A percentile compares a stretch with the other conserved stretches of the same genome.
Conservation (phyloP, 2,888 invertebrate genomes). For the Apotomis capreana region DNA sequence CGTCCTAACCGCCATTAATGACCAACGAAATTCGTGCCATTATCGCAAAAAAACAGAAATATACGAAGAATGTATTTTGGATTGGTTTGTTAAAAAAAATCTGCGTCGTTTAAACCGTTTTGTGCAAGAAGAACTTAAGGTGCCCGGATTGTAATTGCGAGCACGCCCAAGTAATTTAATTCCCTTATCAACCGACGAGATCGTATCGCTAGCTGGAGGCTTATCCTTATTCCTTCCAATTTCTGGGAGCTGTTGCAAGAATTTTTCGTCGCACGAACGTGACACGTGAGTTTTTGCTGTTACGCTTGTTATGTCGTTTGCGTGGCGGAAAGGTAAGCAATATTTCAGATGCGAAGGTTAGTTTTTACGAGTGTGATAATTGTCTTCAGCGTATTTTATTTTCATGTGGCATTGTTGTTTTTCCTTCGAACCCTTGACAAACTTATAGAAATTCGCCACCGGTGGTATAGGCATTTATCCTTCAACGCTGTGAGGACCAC, state of each 20-base stretch:
- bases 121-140: conserved; percentile 13
- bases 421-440: no score
- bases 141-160: conserved; percentile 59
- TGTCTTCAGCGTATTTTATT: no score
- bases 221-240: conserved; percentile 56
- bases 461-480: no score
- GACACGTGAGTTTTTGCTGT: conserved; percentile 39
- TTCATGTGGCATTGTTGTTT: no score
- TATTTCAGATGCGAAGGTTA: conserved; percentile 13
- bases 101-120: conserved; percentile 25
- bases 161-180: conserved; percentile 69
- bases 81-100: not conserved
- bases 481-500: no score
- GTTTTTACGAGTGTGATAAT: not conserved
- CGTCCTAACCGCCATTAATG: conserved; percentile 26
- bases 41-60: no score
- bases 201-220: conserved; percentile 58
- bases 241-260: conserved; percentile 39
- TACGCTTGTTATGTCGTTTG: conserved; percentile 35
- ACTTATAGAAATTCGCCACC: no score
- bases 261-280: conserved; percentile 39
- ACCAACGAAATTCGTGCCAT: not conserved
- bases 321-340: conserved; percentile 31
- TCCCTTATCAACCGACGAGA: conserved; percentile 66
- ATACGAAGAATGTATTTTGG: not conserved